phyloP scores from a whole-genome alignment of 2,888 invertebrate genomes.

The Odontomyia ornata region DNA sequence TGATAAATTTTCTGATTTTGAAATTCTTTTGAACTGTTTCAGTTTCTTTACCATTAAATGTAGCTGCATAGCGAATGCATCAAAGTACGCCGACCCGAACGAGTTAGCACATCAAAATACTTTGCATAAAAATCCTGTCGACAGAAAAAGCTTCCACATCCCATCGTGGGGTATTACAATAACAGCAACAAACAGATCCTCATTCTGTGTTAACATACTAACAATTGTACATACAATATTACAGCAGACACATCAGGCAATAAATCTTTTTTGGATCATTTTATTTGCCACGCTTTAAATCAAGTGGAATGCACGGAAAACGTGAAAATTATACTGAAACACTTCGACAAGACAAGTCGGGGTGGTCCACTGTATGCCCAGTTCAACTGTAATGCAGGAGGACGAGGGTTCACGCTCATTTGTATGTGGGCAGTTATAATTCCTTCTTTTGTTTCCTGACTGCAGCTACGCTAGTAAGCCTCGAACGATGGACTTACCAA shows the following conservation, averaged over 20 bases:
- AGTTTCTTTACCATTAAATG: too few species aligned
- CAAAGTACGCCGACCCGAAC: constrained; percentile 17
- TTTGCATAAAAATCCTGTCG: constrained; percentile 17
- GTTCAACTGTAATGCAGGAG: not conserved
- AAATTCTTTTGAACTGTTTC: too few species aligned
- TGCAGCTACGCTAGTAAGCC: not conserved
- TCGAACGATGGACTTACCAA: not conserved
- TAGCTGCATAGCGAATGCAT: not conserved
- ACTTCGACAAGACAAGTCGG: not conserved
- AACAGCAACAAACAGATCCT: constrained; percentile 37
- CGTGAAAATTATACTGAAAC: constrained; percentile 49
- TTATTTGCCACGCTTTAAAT: constrained; percentile 50
- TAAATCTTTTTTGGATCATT: constrained; percentile 49
- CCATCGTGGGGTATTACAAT: not conserved
- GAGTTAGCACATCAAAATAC: constrained; percentile 14
- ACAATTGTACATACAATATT: constrained; percentile 44
- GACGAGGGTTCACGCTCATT: not conserved
- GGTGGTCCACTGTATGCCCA: not conserved
- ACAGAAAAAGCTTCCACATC: not conserved
- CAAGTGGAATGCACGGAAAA: constrained; percentile 49
- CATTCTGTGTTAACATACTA: constrained; percentile 46
- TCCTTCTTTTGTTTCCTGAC: constrained; percentile 22
- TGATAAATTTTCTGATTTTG: too few species aligned
- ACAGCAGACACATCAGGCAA: constrained; percentile 45
- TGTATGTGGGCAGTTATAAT: constrained; percentile 24